These are phyloP conservation scores for Sebastes flavidus DNA, from an alignment of 2,797 vertebrate genomes.

Conservation along the genomic window DNA sequence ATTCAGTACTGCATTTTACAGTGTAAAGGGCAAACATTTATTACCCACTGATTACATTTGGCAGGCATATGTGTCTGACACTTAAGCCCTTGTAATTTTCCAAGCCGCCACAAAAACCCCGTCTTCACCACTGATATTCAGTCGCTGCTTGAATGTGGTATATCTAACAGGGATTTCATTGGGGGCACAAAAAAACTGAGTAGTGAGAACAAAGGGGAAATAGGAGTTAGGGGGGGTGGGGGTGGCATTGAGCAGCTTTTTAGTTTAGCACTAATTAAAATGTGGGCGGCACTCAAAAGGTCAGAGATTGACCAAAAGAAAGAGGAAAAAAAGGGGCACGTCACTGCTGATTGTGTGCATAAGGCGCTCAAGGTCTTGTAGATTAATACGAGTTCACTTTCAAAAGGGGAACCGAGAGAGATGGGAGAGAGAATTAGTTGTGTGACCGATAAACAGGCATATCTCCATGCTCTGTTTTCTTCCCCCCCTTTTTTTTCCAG, in stretches of 20 bases:
- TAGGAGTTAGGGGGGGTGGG: neutral
- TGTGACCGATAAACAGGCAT: slow-evolving; percentile 68
- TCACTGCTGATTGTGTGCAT: slow-evolving; percentile 45
- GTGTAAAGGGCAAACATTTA: slow-evolving; percentile 78
- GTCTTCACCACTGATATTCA: slow-evolving; percentile 53
- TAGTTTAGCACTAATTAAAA: slow-evolving; percentile 70
- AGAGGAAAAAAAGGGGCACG: neutral
- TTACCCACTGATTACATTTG: slow-evolving; percentile 77
- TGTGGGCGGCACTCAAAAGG: slow-evolving; percentile 63
- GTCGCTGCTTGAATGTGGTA: slow-evolving; percentile 53
- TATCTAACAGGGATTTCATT: slow-evolving; percentile 55
- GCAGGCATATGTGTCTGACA: slow-evolving; percentile 75
- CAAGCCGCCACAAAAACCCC: slow-evolving; percentile 47
- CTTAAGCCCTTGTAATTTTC: slow-evolving; percentile 72
- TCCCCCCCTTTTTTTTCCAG: neutral
- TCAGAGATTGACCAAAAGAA: slow-evolving; percentile 59
- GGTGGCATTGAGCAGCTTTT: slow-evolving; percentile 40
- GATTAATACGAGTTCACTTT: slow-evolving; percentile 68
- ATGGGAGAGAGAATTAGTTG: slow-evolving; percentile 58
- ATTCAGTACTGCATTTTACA: slow-evolving; percentile 58
- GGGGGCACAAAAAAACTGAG: slow-evolving; percentile 26
- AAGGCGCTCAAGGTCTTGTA: slow-evolving; percentile 58
- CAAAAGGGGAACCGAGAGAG: slow-evolving; percentile 40
- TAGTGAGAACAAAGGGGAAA: slow-evolving; percentile 53
- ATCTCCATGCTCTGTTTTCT: slow-evolving; percentile 40